A percentile compares a stretch with the other conserved stretches of the same genome.
These are phyloP conservation scores for Acromyrmex charruanus DNA, from an alignment of 1,140 invertebrate genomes.

Conservation along the genomic window DNA sequence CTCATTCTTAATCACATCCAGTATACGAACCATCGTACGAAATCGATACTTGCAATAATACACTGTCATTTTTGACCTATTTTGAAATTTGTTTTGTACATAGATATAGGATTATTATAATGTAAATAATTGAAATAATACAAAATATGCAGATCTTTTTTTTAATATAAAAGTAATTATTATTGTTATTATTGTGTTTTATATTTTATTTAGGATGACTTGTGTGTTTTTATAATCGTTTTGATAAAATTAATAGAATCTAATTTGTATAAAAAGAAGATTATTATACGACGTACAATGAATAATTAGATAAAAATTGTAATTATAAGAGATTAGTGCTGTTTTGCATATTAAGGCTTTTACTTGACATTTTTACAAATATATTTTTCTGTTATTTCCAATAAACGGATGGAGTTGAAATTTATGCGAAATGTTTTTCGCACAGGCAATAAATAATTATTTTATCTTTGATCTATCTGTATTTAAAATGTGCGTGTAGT, in stretches of 20 bases:
- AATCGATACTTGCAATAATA: constrained; percentile 38
- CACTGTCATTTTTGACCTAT: constrained; percentile 5
- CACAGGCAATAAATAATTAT: constrained; percentile 32
- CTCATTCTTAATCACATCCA: constrained; percentile 59
- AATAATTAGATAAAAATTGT: background rate
- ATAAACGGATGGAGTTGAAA: background rate
- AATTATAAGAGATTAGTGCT: background rate
- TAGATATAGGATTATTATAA: background rate
- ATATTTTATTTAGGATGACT: background rate
- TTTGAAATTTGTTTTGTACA: background rate
- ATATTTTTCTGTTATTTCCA: constrained; percentile 15
- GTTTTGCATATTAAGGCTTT: background rate
- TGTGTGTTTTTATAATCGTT: background rate
- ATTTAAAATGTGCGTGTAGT: constrained; percentile 27
- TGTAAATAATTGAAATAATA: background rate
- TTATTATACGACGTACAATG: background rate
- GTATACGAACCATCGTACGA: constrained; percentile 10
- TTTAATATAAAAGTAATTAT: background rate
- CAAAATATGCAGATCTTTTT: background rate
- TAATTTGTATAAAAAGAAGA: background rate
- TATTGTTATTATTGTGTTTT: background rate
- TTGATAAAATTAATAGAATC: constrained; percentile 7
- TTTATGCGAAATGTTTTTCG: background rate
- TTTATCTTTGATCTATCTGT: constrained; percentile 23
- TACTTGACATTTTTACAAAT: background rate